Evolutionary conservation across 2,797 vertebrate genomes (phyloP).

Genomic region (Takifugu rubripes): DNA sequence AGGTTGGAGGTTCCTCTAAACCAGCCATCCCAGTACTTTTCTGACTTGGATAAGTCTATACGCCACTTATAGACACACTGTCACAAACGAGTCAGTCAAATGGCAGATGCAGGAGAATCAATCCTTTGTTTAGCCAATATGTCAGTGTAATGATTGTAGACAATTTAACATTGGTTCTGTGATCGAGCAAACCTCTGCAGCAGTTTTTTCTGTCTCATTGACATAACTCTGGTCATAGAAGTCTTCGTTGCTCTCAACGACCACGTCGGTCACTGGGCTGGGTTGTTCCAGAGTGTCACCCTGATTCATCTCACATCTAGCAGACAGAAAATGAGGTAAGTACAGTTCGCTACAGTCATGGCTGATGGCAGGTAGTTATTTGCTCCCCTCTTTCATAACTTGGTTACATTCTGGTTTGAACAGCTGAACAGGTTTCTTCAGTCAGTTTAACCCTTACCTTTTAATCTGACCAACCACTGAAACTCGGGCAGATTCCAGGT

Average conservation of each 20-base stretch:
- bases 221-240: conserved; percentile 59
- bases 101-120: neutral
- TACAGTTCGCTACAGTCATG: too few species aligned
- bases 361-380: neutral
- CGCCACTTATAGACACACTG: conserved; percentile 65
- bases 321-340: neutral
- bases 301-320: conserved; percentile 61
- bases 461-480: conserved; percentile 73
- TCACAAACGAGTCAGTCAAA: neutral
- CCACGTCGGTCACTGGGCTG: conserved; percentile 43
- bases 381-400: neutral
- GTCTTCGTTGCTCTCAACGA: conserved; percentile 55
- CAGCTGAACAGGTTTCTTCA: too few species aligned
- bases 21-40: conserved; percentile 75
- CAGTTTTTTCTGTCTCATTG: conserved; percentile 44
- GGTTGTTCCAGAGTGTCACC: conserved; percentile 40
- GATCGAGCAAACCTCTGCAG: conserved; percentile 39
- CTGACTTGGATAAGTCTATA: conserved; percentile 71
- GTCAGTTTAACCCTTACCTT: conserved; percentile 40
- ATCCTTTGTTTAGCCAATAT: too few species aligned
- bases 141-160: too few species aligned
- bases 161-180: too few species aligned
- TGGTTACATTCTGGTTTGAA: too few species aligned
- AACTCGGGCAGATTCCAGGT: conserved; percentile 73
- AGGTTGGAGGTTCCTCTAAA: conserved; percentile 73